phyloP scores from a whole-genome alignment of 2,888 invertebrate genomes.

The Cabera pusaria region DNA sequence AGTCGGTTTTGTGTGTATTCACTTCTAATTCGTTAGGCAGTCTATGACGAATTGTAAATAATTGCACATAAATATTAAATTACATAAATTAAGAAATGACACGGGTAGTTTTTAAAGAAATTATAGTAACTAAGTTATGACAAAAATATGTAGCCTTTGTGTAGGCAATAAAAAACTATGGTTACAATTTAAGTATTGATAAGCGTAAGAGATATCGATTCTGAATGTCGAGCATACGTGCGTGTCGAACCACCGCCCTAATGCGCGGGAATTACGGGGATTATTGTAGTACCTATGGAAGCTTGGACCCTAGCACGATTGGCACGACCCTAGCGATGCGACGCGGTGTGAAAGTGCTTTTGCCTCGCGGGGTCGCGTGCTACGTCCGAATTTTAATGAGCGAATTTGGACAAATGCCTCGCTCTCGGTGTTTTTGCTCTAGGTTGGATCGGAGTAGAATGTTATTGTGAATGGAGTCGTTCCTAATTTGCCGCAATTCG shows the following conservation, averaged over 20 bases:
- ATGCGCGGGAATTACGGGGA: conserved; percentile 29
- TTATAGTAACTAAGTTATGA: no score
- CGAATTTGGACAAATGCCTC: conserved; percentile 1
- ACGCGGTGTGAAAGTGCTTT: conserved; percentile 10
- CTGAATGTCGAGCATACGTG: conserved; percentile 17
- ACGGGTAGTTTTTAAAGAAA: no score
- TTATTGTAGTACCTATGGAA: conserved; percentile 14
- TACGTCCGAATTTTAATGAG: conserved; percentile 10
- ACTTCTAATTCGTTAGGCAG: no score
- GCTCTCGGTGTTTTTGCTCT: no score
- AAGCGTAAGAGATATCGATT: conserved; percentile 13
- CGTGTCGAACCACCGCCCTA: conserved; percentile 31
- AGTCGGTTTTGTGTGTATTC: no score
- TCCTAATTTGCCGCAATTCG: no score
- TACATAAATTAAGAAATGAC: no score
- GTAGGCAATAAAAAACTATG: not conserved
- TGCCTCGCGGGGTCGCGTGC: conserved; percentile 5
- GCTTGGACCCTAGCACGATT: conserved; percentile 12
- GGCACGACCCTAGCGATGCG: conserved; percentile 1
- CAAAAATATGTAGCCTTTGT: no score
- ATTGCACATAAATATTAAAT: no score
- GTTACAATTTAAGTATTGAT: conserved; percentile 6
- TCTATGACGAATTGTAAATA: no score
- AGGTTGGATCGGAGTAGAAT: no score
- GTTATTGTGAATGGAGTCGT: no score